Base-by-base conservation (phyloP, 2,113 vertebrate genomes). In the Hippocampus comes region DNA sequence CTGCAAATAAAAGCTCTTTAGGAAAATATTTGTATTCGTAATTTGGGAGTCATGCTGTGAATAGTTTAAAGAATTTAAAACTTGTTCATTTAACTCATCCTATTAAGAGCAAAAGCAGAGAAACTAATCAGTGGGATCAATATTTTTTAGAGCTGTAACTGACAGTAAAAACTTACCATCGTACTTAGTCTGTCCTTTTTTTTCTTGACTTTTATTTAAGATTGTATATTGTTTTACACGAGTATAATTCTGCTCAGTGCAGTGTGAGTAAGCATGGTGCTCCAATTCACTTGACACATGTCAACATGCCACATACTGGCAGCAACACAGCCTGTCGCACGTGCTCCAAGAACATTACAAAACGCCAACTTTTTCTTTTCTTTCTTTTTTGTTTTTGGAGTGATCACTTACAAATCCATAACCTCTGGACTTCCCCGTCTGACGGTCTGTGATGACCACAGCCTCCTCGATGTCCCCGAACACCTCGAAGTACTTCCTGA, bases 391-490 rank as follows among this genome's bases (percentile, higher is more conserved):
- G 14, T 53, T 53, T 21, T 21, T 56, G 21, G n/a, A 25, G 6
- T 48, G 23, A 25, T 48, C 57, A 98, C 96, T 98, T 94, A 98
- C 96, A 92, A 98, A 98, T 92, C 96, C 96, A 82, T 98, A 98
- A 83, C 96, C 96, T 86, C 96, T 92, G 88, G 96, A 98, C 82
- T 98, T 98, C 74, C 97, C 97, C 10, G 96, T 98, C 92, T 98
- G 97, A 73, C 96, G 92, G 83, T 98, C 97, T 5, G 96, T 98
- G 92, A 98, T 98, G 81, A 98, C 97, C 59, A 98, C 97, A 71
- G 96, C 96, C 83, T 98, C 97, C 86, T 98, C 97, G 80, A 98
- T 98, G 85, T 98, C 97, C 9, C 97, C 97, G 84, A 97, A 98
- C 79, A 98, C 97, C 88, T 98, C 97, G 84, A 98, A 98, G 83